phyloP scores from a whole-genome alignment of 1,140 invertebrate species.

The Drosophila micromelanica region DNA sequence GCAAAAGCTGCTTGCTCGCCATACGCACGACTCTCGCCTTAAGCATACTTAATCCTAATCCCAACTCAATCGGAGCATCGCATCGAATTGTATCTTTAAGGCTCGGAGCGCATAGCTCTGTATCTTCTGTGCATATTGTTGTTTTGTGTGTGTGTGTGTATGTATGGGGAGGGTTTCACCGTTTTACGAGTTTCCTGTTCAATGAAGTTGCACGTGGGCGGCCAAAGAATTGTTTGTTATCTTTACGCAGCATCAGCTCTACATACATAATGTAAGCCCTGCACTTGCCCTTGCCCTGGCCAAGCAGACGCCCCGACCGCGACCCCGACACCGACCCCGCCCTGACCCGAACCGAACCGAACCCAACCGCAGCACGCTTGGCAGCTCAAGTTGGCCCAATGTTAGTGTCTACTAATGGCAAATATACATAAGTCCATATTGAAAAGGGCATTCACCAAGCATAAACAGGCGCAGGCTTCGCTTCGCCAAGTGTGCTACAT shows the following conservation, averaged over 20 bases:
- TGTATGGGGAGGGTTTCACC: slow-evolving; percentile 4
- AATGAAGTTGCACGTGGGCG: slow-evolving; percentile 63
- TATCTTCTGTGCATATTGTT: not conserved
- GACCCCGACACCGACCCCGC: not conserved
- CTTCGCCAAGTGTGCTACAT: not conserved
- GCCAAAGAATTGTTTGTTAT: slow-evolving; percentile 47
- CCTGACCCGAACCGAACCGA: no score
- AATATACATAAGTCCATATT: slow-evolving; percentile 25
- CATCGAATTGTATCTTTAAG: slow-evolving; percentile 53
- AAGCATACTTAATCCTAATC: slow-evolving; percentile 47
- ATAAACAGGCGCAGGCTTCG: not conserved
- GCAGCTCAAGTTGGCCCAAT: slow-evolving; percentile 2
- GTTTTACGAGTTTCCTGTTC: slow-evolving; percentile 74
- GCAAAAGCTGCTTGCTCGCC: slow-evolving; percentile 1
- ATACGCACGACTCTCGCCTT: slow-evolving; percentile 22
- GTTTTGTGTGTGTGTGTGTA: no score
- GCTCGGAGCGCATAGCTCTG: slow-evolving; percentile 16
- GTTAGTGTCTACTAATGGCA: slow-evolving; percentile 30
- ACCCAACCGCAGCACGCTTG: not conserved
- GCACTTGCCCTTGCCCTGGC: not conserved
- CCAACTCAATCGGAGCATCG: slow-evolving; percentile 1
- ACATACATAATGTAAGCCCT: slow-evolving; percentile 35
- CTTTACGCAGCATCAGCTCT: slow-evolving; percentile 37
- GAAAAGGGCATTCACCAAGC: slow-evolving; percentile 15
- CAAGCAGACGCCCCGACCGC: slow-evolving; percentile 2